Conservation (phyloP, 1,140 invertebrate genomes). For the Chrysoperla carnea region DNA sequence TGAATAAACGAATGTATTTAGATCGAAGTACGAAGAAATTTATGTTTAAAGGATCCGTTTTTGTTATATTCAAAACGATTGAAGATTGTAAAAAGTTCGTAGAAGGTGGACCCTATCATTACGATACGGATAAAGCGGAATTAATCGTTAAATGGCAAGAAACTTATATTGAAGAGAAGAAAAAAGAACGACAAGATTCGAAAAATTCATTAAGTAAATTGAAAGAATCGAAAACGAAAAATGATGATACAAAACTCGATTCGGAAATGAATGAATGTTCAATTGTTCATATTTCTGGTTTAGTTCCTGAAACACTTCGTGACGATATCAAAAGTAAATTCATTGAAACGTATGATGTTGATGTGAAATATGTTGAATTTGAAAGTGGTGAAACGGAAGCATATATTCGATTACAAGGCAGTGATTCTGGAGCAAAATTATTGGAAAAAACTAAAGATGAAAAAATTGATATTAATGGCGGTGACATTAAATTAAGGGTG, state of each 20-base stretch:
- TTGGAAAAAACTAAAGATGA: slow-evolving; percentile 41
- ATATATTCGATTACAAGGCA: slow-evolving; percentile 47
- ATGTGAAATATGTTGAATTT: slow-evolving; percentile 58
- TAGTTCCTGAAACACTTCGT: slow-evolving; percentile 31
- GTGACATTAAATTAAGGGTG: slow-evolving; percentile 33
- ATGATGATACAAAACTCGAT: slow-evolving; percentile 22
- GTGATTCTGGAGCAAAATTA: slow-evolving; percentile 44
- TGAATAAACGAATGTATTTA: slow-evolving; percentile 53
- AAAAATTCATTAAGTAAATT: slow-evolving; percentile 32
- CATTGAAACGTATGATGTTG: slow-evolving; percentile 32
- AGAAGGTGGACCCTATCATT: slow-evolving; percentile 44
- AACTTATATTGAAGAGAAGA: slow-evolving; percentile 52
- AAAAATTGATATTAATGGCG: slow-evolving; percentile 35
- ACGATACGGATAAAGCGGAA: slow-evolving; percentile 49
- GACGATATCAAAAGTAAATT: slow-evolving; percentile 55
- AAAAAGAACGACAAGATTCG: slow-evolving; percentile 40
- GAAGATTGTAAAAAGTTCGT: slow-evolving; percentile 51
- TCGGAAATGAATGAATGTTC: slow-evolving; percentile 44
- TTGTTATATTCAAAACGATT: slow-evolving; percentile 60
- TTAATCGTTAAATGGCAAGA: slow-evolving; percentile 52
- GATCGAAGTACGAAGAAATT: slow-evolving; percentile 43
- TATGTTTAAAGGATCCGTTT: slow-evolving; percentile 78
- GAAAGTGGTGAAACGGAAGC: slow-evolving; percentile 51
- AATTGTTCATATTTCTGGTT: slow-evolving; percentile 43
- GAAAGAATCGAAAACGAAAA: slow-evolving; percentile 24